Base-by-base conservation (phyloP, 2,888 invertebrate species). In the Chrysotoxum bicinctum region DNA sequence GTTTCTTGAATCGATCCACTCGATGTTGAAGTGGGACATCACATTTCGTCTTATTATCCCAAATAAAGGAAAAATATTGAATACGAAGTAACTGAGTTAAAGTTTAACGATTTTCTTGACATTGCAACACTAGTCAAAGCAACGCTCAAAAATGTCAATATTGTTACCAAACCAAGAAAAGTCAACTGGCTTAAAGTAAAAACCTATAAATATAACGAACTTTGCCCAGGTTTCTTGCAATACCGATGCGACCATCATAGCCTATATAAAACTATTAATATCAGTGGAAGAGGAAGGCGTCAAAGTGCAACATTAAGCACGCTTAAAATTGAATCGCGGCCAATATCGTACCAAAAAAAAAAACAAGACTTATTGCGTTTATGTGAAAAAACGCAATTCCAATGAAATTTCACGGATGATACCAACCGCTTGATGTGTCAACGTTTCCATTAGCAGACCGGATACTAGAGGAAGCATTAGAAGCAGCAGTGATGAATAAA, bases 181-280 rank as follows among this genome's bases (percentile, higher is more conserved):
- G 68, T 60, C 14, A 56, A 76, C 30, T 60, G 56, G 50, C 37
- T 68, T 23, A 68, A 50, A 68, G 50, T 58, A 35, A 68, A 76
- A 60, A 16, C 50, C 48, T 48, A 50, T 10, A 56, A 35, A 35
- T 35, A 68, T 68, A 40, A 12, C 26, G 26, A 52, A 52, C 10
- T 12, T 40, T 16, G 23, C 30, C 12, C 37, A 14, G 23, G 19
- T 52, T 26, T 50, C 23, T 4, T 50, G 26, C 50, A 26, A 23
- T 50, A 26, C 23, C 50, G 50, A 50, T 23, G 26, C 26, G 23
- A 50, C 26, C 50, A 43, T 3, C 60, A 60, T 40, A 60, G 40
- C 60, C 12, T 9, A 26, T 40, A 60, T 60, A 26, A n/a, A 60
- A 40, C 23, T 23, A 60, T 60, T 21, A 43, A 40, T 23, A 12